A percentile compares a stretch with the other conserved stretches of the same genome.
phyloP scores from a whole-genome alignment of 2,113 vertebrate species.

The Stegostoma tigrinum region DNA sequence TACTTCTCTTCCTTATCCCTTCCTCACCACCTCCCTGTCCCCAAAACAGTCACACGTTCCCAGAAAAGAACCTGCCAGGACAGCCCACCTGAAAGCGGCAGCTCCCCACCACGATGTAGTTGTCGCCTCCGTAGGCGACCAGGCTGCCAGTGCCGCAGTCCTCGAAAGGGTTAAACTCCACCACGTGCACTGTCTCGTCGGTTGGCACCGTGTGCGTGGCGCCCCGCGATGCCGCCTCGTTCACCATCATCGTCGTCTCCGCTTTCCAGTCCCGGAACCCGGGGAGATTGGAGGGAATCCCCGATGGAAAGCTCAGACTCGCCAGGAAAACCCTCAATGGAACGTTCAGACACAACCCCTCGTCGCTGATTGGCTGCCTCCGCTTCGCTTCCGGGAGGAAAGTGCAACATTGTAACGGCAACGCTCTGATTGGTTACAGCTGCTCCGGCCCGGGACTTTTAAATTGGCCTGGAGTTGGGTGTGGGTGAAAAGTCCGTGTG shows the following conservation, averaged over 20 bases:
- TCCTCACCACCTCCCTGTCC: no score
- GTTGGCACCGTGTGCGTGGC: constrained; percentile 78
- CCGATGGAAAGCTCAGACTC: neutral
- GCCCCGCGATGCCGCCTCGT: constrained; percentile 67
- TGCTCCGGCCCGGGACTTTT: constrained; percentile 1
- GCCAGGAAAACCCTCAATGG: neutral
- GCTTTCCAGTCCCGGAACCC: no score
- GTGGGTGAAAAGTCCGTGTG: neutral
- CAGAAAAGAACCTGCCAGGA: neutral
- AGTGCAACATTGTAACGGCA: neutral
- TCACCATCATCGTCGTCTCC: constrained; percentile 61
- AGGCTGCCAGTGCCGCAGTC: constrained; percentile 70
- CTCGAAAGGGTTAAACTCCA: constrained; percentile 88
- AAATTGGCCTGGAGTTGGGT: neutral
- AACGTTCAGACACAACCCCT: neutral
- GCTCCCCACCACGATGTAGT: constrained; percentile 76
- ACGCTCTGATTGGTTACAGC: neutral
- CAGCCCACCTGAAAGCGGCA: constrained; percentile 79
- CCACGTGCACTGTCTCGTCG: constrained; percentile 78
- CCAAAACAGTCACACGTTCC: no score
- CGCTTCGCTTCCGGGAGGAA: constrained; percentile 14
- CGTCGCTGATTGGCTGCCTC: neutral
- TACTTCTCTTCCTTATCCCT: no score
- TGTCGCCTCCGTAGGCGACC: constrained; percentile 84
- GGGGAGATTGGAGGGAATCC: neutral